phyloP scores from a whole-genome alignment of 2,797 vertebrate species.

The Salmo trutta region DNA sequence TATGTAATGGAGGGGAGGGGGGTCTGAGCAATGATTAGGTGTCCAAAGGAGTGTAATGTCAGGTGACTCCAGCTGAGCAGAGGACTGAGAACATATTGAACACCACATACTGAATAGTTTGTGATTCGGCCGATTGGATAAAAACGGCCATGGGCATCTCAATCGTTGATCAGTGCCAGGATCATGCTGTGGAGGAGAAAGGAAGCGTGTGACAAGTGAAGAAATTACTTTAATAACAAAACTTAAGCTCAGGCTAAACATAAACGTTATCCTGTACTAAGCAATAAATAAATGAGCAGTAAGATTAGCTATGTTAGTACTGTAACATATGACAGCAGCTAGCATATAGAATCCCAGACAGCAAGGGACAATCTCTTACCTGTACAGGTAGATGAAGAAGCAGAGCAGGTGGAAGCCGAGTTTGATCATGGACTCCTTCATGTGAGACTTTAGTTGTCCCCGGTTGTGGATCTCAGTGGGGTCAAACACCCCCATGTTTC shows the following conservation, averaged over 20 bases:
- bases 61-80: slow-evolving; percentile 17
- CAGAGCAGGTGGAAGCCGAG: slow-evolving; percentile 98
- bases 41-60: slow-evolving; percentile 35
- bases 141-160: slow-evolving; percentile 56
- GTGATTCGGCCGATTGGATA: slow-evolving; percentile 61
- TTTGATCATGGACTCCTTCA: slow-evolving; percentile 99
- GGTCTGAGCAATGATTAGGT: background rate
- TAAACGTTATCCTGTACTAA: background rate
- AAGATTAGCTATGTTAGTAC: background rate
- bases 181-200: slow-evolving; percentile 87
- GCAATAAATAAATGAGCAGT: background rate
- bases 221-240: background rate
- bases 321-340: background rate
- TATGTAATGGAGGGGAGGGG: background rate
- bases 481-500: slow-evolving; percentile 98
- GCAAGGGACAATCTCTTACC: slow-evolving; percentile 74
- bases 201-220: slow-evolving; percentile 4
- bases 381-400: slow-evolving; percentile 99
- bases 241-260: background rate
- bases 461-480: slow-evolving; percentile 98
- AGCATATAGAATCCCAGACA: background rate
- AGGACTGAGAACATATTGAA: slow-evolving; percentile 13
- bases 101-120: slow-evolving; percentile 62
- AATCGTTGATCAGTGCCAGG: slow-evolving; percentile 96
- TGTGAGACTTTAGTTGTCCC: slow-evolving; percentile 95